A percentile compares a stretch with the other conserved stretches of the same genome.
Evolutionary conservation across 2,888 invertebrate species (phyloP).

Genomic region (Pseudanteris insignis): DNA sequence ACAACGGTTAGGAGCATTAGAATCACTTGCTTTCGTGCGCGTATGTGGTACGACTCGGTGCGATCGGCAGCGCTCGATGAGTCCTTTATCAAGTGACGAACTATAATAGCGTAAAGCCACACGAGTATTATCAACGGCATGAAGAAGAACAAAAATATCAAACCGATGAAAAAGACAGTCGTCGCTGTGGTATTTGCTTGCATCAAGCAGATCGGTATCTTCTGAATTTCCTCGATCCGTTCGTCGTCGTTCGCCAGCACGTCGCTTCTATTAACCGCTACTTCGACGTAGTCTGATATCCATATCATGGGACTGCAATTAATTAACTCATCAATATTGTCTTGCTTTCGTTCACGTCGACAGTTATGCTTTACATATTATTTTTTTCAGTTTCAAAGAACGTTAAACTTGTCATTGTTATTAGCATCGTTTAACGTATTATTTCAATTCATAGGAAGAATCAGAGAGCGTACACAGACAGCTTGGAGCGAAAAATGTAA

Average conservation of each 20-base stretch:
- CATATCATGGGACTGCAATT: constrained; percentile 77
- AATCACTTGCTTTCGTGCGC: constrained; percentile 82
- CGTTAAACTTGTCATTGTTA: too few species aligned
- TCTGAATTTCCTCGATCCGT: constrained; percentile 69
- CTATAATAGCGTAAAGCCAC: constrained; percentile 85
- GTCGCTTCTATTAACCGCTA: constrained; percentile 64
- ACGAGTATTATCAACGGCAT: constrained; percentile 83
- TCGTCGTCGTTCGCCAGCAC: constrained; percentile 72
- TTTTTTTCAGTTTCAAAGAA: too few species aligned
- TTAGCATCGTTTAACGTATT: too few species aligned
- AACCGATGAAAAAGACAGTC: constrained; percentile 79
- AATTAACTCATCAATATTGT: constrained; percentile 47
- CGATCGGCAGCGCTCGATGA: constrained; percentile 82
- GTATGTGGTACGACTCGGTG: constrained; percentile 76
- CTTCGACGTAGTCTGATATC: constrained; percentile 59
- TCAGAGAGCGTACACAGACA: too few species aligned
- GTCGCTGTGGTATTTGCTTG: constrained; percentile 81
- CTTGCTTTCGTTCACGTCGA: too few species aligned
- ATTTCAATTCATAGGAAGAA: too few species aligned
- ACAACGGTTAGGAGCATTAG: constrained; percentile 90
- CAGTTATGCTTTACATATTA: too few species aligned
- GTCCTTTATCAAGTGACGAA: constrained; percentile 83
- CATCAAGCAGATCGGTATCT: constrained; percentile 81
- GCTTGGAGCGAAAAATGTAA: too few species aligned
- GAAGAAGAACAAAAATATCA: constrained; percentile 83